Base-by-base conservation (phyloP, 2,888 invertebrate species). In the Trichopria drosophilae region DNA sequence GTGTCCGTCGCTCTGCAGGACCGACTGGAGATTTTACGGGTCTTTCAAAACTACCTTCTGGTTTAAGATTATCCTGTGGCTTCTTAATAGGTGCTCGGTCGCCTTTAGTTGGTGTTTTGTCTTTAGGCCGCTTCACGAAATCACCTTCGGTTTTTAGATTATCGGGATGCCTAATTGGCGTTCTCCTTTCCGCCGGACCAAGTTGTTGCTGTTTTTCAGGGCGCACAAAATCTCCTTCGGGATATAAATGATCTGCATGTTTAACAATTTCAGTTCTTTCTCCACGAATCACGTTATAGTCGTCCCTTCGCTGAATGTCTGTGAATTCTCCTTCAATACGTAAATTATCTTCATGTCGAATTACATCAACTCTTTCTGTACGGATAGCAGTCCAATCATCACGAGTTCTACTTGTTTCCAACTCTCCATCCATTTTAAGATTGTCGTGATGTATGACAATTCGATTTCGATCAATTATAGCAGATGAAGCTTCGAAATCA, bases 321-420 rank as follows among this genome's bases (percentile, higher is more conserved):
- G 79, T 81, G 72, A 84, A 82, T 63, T 77, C 79, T 6, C 84
- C 84, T 69, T 84, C 84, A 72, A 83, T 78, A 65, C 77, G 81
- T 10, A 79, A 62, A 50, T 79, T 78, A 51, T 80, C 79, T 50
- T 69, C 61, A 20, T 74, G 71, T 49, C 76, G 77, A n/a, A n/a
- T n/a, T n/a, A n/a, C n/a, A n/a, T n/a, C n/a, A n/a, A n/a, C n/a
- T n/a, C n/a, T n/a, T n/a, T n/a, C n/a, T 1, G 12, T 26, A 34
- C 31, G 49, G 77, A 77, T 51, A 62, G 66, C 0, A 77, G 69
- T 75, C 78, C 56, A 71, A 75, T 62, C 77, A 24, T 10, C 7
- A 24, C 24, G 10, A 24, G 10, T 10, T 10, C 10, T 24, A 9
- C 13, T 32, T 32, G n/a, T 26, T 32, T 32, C 79, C 79, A 77